phyloP scores from a whole-genome alignment of 2,113 vertebrate species.

The Climacteris rufus region DNA sequence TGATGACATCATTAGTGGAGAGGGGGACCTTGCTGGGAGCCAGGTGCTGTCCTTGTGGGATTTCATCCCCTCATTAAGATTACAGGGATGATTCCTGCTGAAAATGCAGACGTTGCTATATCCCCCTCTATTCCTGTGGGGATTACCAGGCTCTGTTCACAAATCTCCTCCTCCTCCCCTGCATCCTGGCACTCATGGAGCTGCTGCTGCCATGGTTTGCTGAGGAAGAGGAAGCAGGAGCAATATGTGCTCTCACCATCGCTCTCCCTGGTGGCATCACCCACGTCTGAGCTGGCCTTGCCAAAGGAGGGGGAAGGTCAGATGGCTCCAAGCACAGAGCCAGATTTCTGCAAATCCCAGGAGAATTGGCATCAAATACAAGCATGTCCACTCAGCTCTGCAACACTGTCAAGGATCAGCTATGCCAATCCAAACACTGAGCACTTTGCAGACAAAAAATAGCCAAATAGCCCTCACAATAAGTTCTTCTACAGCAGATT shows the following conservation, averaged over 20 bases:
- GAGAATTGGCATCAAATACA: background rate
- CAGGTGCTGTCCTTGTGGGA: background rate
- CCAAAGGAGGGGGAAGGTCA: background rate
- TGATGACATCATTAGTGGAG: background rate
- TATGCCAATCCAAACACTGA: background rate
- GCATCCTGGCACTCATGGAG: rapidly evolving
- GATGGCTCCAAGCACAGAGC: background rate
- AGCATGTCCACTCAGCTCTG: background rate
- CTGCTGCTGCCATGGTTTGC: background rate
- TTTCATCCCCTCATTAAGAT: background rate
- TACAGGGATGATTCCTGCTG: background rate
- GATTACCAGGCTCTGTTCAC: background rate
- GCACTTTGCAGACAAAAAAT: background rate
- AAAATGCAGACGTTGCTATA: background rate
- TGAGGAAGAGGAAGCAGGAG: background rate
- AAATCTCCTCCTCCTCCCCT: background rate
- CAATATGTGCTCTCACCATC: background rate
- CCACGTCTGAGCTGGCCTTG: rapidly evolving
- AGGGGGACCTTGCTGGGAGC: background rate
- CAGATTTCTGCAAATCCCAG: background rate
- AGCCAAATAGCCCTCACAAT: rapidly evolving
- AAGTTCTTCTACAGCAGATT: background rate
- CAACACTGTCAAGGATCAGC: rapidly evolving
- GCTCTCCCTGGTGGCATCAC: background rate
- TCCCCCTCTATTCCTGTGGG: background rate